These are phyloP conservation scores for Cacoxenus indagator DNA, from an alignment of 2,888 invertebrate genomes.

Conservation along the genomic window DNA sequence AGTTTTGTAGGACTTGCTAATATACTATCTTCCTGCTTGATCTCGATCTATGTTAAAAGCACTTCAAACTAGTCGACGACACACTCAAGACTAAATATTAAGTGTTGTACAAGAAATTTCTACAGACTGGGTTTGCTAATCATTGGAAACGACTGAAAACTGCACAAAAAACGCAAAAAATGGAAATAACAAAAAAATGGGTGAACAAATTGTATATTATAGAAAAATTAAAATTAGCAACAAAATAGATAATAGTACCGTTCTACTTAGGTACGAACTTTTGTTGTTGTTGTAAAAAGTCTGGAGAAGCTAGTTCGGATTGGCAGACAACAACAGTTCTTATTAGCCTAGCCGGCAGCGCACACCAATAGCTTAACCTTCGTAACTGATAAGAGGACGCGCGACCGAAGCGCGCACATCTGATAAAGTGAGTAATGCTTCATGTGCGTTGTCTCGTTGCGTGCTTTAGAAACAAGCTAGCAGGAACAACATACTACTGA, in stretches of 20 bases:
- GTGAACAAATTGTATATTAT: not conserved
- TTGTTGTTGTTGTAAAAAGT: too few species aligned
- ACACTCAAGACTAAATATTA: conserved; percentile 2
- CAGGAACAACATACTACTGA: too few species aligned
- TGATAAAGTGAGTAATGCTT: not conserved
- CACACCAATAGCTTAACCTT: too few species aligned
- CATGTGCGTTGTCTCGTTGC: too few species aligned
- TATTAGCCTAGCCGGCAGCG: too few species aligned
- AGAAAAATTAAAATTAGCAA: conserved; percentile 5
- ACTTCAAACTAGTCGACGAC: not conserved
- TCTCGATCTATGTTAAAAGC: not conserved
- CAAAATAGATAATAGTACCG: not conserved
- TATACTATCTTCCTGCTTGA: not conserved
- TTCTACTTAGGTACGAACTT: not conserved
- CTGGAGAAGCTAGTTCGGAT: too few species aligned
- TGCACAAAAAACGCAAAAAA: not conserved
- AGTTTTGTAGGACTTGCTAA: not conserved
- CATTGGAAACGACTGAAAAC: not conserved
- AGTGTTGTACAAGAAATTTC: not conserved
- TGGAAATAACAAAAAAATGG: not conserved
- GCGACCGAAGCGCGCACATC: not conserved
- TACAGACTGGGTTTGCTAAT: conserved; percentile 3
- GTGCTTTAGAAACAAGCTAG: too few species aligned
- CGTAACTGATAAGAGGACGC: too few species aligned
- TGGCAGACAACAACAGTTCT: too few species aligned